phyloP scores from a whole-genome alignment of 2,888 invertebrate species.

The Polyommatus icarus region DNA sequence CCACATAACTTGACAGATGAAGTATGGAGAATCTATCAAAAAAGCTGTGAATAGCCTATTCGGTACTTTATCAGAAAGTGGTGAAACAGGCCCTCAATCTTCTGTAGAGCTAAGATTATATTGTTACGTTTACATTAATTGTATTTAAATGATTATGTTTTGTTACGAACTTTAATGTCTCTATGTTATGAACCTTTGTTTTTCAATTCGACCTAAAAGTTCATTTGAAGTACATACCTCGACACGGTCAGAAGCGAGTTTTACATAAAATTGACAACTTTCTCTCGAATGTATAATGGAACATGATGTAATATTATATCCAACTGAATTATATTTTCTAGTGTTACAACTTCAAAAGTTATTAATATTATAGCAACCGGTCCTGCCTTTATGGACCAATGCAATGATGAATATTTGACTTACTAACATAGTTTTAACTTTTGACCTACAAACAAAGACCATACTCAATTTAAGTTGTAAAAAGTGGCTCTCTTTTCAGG shows the following conservation, averaged over 20 bases:
- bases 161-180: not conserved
- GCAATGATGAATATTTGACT: not conserved
- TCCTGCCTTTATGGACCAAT: not conserved
- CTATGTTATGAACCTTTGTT: not conserved
- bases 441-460: too few species aligned
- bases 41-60: too few species aligned
- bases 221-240: not conserved
- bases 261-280: conserved; percentile 14
- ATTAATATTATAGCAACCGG: not conserved
- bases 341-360: conserved; percentile 1
- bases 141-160: not conserved
- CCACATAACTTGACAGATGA: too few species aligned
- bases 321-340: conserved; percentile 22
- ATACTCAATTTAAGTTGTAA: too few species aligned
- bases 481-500: too few species aligned
- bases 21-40: too few species aligned
- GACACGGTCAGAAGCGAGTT: not conserved
- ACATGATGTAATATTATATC: not conserved
- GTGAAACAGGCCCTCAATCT: too few species aligned
- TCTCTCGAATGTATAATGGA: conserved; percentile 11
- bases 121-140: too few species aligned
- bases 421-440: not conserved
- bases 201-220: not conserved
- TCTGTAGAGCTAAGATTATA: too few species aligned
- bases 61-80: too few species aligned